Percentiles rank a stretch among this genome's conserved stretches.
Conservation (phyloP, 1,140 invertebrate species). For the Bactericera cockerelli region DNA sequence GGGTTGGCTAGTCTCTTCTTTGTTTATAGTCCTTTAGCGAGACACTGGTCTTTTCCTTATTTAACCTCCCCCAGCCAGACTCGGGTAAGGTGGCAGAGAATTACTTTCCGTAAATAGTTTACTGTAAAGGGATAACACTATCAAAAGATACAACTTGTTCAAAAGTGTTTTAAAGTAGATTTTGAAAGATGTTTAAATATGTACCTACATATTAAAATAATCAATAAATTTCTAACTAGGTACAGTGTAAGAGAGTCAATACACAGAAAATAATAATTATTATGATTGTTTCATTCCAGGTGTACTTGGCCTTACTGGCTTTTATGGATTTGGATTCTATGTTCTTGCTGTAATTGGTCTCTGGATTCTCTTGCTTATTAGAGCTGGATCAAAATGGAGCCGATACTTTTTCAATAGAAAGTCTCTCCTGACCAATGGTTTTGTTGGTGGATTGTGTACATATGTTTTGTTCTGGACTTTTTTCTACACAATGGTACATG, state of each 20-base stretch:
- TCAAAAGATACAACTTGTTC: too few relatives aligned
- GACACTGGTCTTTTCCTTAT: too few relatives aligned
- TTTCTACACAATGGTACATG: conserved; percentile 67
- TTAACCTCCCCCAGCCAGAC: too few relatives aligned
- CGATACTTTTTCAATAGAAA: conserved; percentile 76
- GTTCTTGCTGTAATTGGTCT: conserved; percentile 71
- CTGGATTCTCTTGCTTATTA: conserved; percentile 71
- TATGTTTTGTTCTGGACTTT: conserved; percentile 71
- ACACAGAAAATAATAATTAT: too few relatives aligned
- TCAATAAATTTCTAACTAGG: too few relatives aligned
- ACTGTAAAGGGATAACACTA: too few relatives aligned
- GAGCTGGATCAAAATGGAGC: conserved; percentile 75
- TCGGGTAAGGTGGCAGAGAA: conserved; percentile 5
- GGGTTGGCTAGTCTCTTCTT: too few relatives aligned
- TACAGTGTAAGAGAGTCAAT: too few relatives aligned
- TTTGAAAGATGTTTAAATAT: too few relatives aligned
- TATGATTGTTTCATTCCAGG: background rate
- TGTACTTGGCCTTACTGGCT: conserved; percentile 76
- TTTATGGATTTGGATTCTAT: conserved; percentile 87
- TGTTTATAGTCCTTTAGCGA: too few relatives aligned
- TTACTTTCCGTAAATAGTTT: conserved; percentile 5
- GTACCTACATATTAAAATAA: too few relatives aligned
- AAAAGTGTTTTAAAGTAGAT: too few relatives aligned
- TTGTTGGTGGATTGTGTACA: conserved; percentile 79
- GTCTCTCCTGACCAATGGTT: conserved; percentile 70